Conservation (phyloP, 1,140 invertebrate genomes). For the Drosophila mojavensis region DNA sequence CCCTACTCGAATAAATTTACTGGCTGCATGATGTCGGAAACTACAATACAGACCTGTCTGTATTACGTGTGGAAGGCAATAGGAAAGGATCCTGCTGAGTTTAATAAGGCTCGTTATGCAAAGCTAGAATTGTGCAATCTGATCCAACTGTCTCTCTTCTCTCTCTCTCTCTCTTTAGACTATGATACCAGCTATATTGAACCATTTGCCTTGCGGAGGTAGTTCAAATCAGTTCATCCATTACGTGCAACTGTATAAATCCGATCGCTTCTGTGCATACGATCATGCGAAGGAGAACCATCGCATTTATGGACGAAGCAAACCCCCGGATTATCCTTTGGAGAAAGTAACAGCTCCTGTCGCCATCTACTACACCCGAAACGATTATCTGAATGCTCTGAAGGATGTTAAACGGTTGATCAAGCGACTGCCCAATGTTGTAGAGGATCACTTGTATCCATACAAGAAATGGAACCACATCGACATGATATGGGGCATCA, state of each 20-base stretch:
- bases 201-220: slow-evolving; percentile 62
- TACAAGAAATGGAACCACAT: slow-evolving; percentile 85
- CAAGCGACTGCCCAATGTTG: slow-evolving; percentile 84
- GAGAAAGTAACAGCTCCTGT: slow-evolving; percentile 86
- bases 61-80: slow-evolving; percentile 31
- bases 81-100: slow-evolving; percentile 54
- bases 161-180: no score
- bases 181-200: slow-evolving; percentile 59
- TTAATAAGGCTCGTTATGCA: slow-evolving; percentile 55
- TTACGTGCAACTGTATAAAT: slow-evolving; percentile 57
- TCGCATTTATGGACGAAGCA: slow-evolving; percentile 82
- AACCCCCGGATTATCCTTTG: slow-evolving; percentile 86
- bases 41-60: slow-evolving; percentile 45
- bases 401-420: slow-evolving; percentile 86
- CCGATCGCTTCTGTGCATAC: slow-evolving; percentile 62
- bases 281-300: slow-evolving; percentile 83
- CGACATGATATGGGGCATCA: slow-evolving; percentile 88
- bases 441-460: slow-evolving; percentile 84
- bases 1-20: slow-evolving; percentile 19
- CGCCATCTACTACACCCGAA: slow-evolving; percentile 88
- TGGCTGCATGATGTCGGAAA: slow-evolving; percentile 45
- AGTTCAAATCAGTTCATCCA: slow-evolving; percentile 55
- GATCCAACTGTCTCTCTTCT: accelerated
- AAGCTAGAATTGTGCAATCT: not conserved
- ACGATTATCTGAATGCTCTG: slow-evolving; percentile 88